A percentile compares a stretch with the other conserved stretches of the same genome.
phyloP scores from a whole-genome alignment of 2,888 invertebrate genomes.

The Aphodius sticticus region DNA sequence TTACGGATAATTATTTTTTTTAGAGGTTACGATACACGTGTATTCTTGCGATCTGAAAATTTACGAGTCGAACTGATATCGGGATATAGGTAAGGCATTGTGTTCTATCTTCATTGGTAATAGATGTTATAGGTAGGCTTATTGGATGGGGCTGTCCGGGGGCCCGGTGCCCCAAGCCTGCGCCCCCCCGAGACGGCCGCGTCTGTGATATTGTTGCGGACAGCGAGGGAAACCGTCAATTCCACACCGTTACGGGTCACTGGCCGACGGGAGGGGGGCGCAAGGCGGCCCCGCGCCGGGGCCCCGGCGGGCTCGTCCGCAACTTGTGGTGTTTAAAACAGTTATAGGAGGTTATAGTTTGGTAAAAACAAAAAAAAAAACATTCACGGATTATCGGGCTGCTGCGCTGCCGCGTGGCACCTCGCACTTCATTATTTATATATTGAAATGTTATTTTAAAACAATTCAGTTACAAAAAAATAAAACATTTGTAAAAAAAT shows the following conservation, averaged over 20 bases:
- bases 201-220: slow-evolving; percentile 23
- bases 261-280: slow-evolving; percentile 8
- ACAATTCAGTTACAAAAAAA: slow-evolving; percentile 58
- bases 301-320: slow-evolving; percentile 24
- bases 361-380: slow-evolving; percentile 42
- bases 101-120: slow-evolving; percentile 58
- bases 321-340: slow-evolving; percentile 42
- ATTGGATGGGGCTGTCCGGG: slow-evolving; percentile 35
- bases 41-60: slow-evolving; percentile 6
- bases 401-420: slow-evolving; percentile 46
- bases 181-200: slow-evolving; percentile 14
- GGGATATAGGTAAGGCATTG: slow-evolving; percentile 53
- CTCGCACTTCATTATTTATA: slow-evolving; percentile 54
- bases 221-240: neutral
- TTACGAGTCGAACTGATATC: slow-evolving; percentile 31
- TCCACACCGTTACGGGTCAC: slow-evolving; percentile 4
- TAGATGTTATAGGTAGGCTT: slow-evolving; percentile 58
- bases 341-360: slow-evolving; percentile 52
- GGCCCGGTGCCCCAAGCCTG: slow-evolving; percentile 17
- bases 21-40: neutral
- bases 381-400: slow-evolving; percentile 44
- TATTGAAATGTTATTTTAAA: slow-evolving; percentile 59
- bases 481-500: slow-evolving; percentile 55
- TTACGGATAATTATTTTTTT: neutral
- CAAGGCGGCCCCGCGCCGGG: slow-evolving; percentile 9